These are phyloP conservation scores for Pedionomus torquatus DNA, from an alignment of 2,113 vertebrate genomes.

Conservation along the genomic window DNA sequence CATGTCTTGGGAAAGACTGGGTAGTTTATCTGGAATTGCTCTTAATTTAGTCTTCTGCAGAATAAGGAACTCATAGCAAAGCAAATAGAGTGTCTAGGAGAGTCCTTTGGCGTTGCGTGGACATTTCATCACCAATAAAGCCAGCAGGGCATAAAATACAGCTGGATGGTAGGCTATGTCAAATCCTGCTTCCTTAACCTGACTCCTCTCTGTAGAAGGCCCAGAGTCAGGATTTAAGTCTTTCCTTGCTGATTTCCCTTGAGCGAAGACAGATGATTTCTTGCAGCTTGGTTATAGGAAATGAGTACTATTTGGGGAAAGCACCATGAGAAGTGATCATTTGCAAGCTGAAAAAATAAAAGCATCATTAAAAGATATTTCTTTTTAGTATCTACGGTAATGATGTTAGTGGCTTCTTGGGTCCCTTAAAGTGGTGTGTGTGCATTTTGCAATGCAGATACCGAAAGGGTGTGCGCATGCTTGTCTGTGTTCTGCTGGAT, in stretches of 20 bases:
- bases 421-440: background rate
- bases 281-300: background rate
- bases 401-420: background rate
- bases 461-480: rapidly evolving
- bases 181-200: background rate
- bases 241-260: background rate
- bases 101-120: background rate
- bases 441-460: background rate
- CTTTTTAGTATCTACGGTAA: background rate
- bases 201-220: background rate
- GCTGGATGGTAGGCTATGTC: background rate
- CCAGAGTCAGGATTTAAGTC: background rate
- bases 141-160: background rate
- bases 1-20: background rate
- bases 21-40: background rate
- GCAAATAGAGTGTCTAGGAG: background rate
- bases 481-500: background rate
- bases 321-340: background rate
- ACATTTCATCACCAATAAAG: background rate
- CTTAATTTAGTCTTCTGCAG: background rate
- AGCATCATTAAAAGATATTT: background rate
- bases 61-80: background rate
- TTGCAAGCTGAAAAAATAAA: background rate
- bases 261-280: background rate
- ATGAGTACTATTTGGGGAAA: background rate